Conservation (phyloP, 2,888 invertebrate species). For the Diachrysia chrysitis region DNA sequence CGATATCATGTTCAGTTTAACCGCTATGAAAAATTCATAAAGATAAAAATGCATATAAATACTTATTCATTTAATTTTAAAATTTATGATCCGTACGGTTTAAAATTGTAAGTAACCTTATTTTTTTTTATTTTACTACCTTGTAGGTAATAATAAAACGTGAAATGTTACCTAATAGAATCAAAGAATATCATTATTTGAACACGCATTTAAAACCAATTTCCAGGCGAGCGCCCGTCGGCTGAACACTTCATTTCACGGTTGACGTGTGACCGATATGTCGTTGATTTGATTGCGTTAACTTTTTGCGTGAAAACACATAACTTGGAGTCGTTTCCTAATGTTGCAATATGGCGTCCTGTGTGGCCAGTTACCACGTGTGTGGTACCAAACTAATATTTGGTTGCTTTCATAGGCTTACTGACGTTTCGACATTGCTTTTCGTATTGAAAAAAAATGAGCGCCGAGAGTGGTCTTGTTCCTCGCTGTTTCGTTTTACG, state of each 20-base stretch:
- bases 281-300: slow-evolving; percentile 79
- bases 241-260: slow-evolving; percentile 82
- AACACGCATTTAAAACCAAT: slow-evolving; percentile 72
- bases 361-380: slow-evolving; percentile 86
- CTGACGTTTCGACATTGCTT: slow-evolving; percentile 81
- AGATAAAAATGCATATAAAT: background rate
- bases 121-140: slow-evolving; percentile 8
- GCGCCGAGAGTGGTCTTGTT: slow-evolving; percentile 68
- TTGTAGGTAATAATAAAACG: slow-evolving; percentile 31
- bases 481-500: slow-evolving; percentile 64
- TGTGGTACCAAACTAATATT: slow-evolving; percentile 83
- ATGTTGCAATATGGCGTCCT: slow-evolving; percentile 81
- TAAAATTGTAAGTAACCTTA: background rate
- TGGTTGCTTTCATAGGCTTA: slow-evolving; percentile 84
- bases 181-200: slow-evolving; percentile 52
- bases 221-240: slow-evolving; percentile 65
- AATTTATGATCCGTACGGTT: background rate
- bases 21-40: background rate
- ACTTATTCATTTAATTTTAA: background rate
- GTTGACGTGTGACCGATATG: slow-evolving; percentile 76
- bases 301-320: slow-evolving; percentile 76
- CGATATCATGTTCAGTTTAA: background rate
- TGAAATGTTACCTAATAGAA: slow-evolving; percentile 43
- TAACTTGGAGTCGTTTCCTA: slow-evolving; percentile 75
- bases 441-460: slow-evolving; percentile 73